Evolutionary conservation across 2,888 invertebrate species (phyloP), one percentile per base, ranked within the genome.

Genomic region (Ennomos erosarius): DNA sequence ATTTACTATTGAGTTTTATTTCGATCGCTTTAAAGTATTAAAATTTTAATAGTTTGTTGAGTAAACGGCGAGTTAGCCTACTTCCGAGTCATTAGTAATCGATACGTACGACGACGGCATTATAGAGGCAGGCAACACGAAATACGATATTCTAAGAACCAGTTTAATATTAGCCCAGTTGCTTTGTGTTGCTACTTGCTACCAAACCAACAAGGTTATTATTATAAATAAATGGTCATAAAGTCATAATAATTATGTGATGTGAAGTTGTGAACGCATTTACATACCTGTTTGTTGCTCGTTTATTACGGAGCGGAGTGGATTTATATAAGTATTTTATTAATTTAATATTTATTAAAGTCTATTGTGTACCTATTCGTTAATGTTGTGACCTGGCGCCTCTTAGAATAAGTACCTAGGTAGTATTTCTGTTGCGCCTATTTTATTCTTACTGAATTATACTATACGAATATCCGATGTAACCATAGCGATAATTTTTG

Each of bases 141-240:
- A 53, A 48, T 26, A 44, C 5, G 42, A 58, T 59, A 62, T 58
- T 46, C 50, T 50, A 45, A 64, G 49, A 54, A 67, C 67, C 56
- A 55, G 64, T 64, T 62, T 60, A 62, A 51, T 60, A 59, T 49
- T 56, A 62, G 58, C 48, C 43, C 43, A 59, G 45, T 59, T 55
- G 57, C 48, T 46, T 42, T 26, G 26, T 26, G 26, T 26, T 26
- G 26, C 26, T 26, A 26, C 26, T 6, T 6, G 6, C n/a, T n/a
- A 26, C 26, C 26, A 26, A 26, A 26, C 55, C 43, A 58, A 55
- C 60, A 64, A 64, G 64, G 67, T 64, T 64, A 52, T 52, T 59
- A 59, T 26, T 26, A 26, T 26, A 26, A 26, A 26, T 49, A 55
- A 59, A 59, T 52, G 53, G 26, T 44, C 47, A 45, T 52, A 26